These are phyloP conservation scores for Oncorhynchus keta DNA, from an alignment of 2,113 vertebrate species.

Conservation along the genomic window DNA sequence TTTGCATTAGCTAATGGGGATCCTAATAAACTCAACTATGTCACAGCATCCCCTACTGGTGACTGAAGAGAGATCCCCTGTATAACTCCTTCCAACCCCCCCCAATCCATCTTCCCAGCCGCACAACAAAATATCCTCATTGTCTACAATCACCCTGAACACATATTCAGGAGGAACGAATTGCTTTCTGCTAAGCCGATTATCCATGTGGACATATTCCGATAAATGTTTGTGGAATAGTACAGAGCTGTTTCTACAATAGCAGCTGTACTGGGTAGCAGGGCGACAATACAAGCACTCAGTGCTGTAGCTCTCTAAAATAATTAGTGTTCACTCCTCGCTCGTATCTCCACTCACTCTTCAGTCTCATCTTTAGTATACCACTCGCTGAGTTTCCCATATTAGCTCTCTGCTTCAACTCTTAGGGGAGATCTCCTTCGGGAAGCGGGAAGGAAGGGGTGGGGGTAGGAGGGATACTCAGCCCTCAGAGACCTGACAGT, in stretches of 20 bases:
- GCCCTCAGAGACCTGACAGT: too few species aligned
- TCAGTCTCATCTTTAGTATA: background rate
- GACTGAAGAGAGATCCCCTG: background rate
- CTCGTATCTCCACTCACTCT: background rate
- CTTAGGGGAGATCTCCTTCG: slow-evolving; percentile 29
- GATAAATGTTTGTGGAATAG: background rate
- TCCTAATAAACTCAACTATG: background rate
- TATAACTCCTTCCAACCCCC: background rate
- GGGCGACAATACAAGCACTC: background rate
- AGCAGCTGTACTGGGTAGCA: background rate
- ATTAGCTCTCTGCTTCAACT: slow-evolving; percentile 39
- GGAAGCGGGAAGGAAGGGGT: slow-evolving; percentile 19
- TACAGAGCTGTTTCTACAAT: background rate
- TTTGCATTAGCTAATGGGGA: too few species aligned
- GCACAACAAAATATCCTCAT: too few species aligned
- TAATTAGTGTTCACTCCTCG: background rate
- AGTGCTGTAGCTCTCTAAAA: background rate
- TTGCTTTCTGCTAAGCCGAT: background rate
- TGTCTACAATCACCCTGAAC: background rate
- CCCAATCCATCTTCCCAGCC: background rate
- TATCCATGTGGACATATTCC: background rate
- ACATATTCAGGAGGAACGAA: background rate
- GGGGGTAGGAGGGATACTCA: too few species aligned
- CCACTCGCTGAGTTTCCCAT: slow-evolving; percentile 55
- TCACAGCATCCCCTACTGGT: background rate